Evolutionary conservation across 2,113 vertebrate species (phyloP).

Genomic region (Rhinopithecus roxellana): DNA sequence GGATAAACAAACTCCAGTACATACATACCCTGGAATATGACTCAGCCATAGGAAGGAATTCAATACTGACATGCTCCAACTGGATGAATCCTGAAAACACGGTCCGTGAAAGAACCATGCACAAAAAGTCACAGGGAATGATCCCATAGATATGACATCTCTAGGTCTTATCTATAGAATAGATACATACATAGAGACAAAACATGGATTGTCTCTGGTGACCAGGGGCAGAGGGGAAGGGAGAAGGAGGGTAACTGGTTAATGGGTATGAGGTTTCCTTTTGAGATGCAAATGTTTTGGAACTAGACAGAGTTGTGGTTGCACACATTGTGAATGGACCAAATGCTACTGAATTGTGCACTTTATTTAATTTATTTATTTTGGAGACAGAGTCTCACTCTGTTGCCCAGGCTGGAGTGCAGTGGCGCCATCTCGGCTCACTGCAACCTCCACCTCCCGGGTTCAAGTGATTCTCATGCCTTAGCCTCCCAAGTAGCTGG

Average conservation of each 20-base stretch:
- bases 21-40: neutral
- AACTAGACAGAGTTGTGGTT: neutral
- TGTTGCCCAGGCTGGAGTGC: no score
- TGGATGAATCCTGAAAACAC: neutral
- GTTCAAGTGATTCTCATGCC: no score
- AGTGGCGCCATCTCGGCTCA: no score
- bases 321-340: neutral
- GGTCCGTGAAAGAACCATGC: neutral
- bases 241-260: neutral
- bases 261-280: neutral
- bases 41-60: neutral
- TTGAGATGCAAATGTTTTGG: neutral
- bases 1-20: neutral
- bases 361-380: neutral
- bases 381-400: no score
- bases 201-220: neutral
- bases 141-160: no score
- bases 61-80: neutral
- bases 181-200: neutral
- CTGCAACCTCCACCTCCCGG: no score
- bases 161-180: neutral
- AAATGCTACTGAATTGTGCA: neutral
- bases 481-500: no score
- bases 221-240: neutral
- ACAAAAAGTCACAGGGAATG: neutral